These are phyloP conservation scores for Calameuta pallipes DNA, from an alignment of 2,888 invertebrate genomes.

Conservation along the genomic window DNA sequence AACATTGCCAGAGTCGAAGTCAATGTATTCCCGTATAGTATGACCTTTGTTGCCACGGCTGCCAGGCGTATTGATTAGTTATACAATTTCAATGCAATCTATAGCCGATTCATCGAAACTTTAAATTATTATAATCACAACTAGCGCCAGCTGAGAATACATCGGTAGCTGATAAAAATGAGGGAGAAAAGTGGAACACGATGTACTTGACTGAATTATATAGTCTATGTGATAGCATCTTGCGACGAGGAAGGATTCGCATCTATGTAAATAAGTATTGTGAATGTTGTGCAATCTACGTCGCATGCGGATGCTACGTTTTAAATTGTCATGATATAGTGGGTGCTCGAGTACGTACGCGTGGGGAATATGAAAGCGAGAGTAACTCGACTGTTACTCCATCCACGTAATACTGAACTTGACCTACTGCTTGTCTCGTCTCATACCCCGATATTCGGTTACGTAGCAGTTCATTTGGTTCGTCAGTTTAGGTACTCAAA, in stretches of 20 bases:
- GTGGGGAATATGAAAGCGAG: slow-evolving; percentile 41
- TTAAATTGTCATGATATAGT: neutral
- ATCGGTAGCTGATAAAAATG: neutral
- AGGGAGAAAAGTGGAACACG: slow-evolving; percentile 10
- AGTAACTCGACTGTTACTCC: slow-evolving; percentile 40
- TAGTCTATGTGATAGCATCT: neutral
- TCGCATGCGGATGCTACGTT: neutral
- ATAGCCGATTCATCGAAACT: neutral
- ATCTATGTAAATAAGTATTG: slow-evolving; percentile 1
- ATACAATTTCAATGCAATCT: neutral
- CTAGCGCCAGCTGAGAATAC: neutral
- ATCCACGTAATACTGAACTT: slow-evolving; percentile 50
- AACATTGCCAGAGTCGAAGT: neutral
- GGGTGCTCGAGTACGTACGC: slow-evolving; percentile 15
- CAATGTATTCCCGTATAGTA: neutral
- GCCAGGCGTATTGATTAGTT: neutral
- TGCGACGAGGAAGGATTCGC: slow-evolving; percentile 18
- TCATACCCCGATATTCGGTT: slow-evolving; percentile 5
- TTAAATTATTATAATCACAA: neutral
- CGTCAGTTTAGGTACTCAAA: neutral
- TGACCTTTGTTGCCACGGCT: slow-evolving; percentile 1
- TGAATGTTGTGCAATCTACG: neutral
- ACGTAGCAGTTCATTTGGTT: neutral
- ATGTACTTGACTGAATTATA: slow-evolving; percentile 20
- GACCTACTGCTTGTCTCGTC: slow-evolving; percentile 49